phyloP scores from a whole-genome alignment of 2,888 invertebrate species.

The Euproctis similis region DNA sequence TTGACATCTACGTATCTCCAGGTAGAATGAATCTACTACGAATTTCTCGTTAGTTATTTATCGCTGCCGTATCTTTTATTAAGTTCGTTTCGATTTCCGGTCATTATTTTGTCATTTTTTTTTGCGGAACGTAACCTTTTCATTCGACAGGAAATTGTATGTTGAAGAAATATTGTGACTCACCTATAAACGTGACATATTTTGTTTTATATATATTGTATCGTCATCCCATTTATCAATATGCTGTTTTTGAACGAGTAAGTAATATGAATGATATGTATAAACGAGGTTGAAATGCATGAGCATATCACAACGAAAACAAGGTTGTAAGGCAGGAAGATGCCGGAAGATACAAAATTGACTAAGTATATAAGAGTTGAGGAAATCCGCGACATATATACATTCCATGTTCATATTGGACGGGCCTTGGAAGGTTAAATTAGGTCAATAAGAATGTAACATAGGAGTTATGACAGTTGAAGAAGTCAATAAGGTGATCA shows the following conservation, averaged over 20 bases:
- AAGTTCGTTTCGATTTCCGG: conserved; percentile 42
- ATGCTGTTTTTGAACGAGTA: no score
- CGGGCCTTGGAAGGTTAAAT: no score
- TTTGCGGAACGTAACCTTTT: conserved; percentile 37
- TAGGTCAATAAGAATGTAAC: no score
- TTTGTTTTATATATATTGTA: conserved; percentile 23
- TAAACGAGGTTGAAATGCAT: background rate
- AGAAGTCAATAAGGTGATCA: no score
- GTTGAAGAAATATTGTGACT: conserved; percentile 40
- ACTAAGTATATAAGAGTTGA: no score
- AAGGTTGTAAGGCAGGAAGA: no score
- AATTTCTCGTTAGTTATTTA: conserved; percentile 8
- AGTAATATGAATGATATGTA: background rate
- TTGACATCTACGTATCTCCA: no score
- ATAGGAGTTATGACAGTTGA: no score
- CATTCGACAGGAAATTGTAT: conserved; percentile 51
- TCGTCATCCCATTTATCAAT: conserved; percentile 13
- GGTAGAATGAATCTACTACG: no score
- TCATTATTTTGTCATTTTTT: conserved; percentile 44
- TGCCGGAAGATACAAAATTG: no score
- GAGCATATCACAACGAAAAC: background rate
- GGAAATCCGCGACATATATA: no score
- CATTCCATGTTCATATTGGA: no score
- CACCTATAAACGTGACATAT: conserved; percentile 27
- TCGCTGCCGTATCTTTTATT: conserved; percentile 13